Evolutionary conservation across 2,888 invertebrate genomes (phyloP).

Genomic region (Ariolimax columbianus): DNA sequence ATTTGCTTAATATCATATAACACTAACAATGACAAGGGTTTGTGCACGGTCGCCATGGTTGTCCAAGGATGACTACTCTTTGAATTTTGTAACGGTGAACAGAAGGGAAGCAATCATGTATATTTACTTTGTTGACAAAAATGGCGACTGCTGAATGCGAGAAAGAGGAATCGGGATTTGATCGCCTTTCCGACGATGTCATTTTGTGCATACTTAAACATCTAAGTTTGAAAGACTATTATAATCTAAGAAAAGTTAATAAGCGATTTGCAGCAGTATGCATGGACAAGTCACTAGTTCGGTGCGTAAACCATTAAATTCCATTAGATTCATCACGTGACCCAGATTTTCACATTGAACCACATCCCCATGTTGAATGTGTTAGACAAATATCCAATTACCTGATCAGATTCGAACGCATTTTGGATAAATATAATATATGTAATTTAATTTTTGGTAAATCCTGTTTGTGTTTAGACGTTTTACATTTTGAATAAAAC

Average conservation of each 20-base stretch:
- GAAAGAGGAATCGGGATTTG: constrained; percentile 47
- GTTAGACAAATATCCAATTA: too few species aligned
- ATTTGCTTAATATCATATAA: too few species aligned
- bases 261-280: constrained; percentile 50
- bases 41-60: not conserved
- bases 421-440: too few species aligned
- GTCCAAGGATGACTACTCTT: not conserved
- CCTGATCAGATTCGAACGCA: too few species aligned
- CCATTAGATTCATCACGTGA: not conserved
- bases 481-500: too few species aligned
- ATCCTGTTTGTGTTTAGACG: too few species aligned
- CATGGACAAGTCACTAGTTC: constrained; percentile 46
- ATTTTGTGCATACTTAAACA: constrained; percentile 65
- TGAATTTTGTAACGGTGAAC: not conserved
- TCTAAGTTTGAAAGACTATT: constrained; percentile 53
- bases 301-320: constrained; percentile 26
- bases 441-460: too few species aligned
- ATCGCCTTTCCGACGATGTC: constrained; percentile 65
- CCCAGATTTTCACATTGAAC: not conserved
- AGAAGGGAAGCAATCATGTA: constrained; percentile 38
- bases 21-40: too few species aligned
- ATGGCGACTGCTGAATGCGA: constrained; percentile 49
- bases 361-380: too few species aligned
- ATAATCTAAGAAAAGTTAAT: constrained; percentile 42
- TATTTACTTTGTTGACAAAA: constrained; percentile 41